Evolutionary conservation across 2,113 vertebrate species (phyloP).

Genomic region (Raphicerus campestris): DNA sequence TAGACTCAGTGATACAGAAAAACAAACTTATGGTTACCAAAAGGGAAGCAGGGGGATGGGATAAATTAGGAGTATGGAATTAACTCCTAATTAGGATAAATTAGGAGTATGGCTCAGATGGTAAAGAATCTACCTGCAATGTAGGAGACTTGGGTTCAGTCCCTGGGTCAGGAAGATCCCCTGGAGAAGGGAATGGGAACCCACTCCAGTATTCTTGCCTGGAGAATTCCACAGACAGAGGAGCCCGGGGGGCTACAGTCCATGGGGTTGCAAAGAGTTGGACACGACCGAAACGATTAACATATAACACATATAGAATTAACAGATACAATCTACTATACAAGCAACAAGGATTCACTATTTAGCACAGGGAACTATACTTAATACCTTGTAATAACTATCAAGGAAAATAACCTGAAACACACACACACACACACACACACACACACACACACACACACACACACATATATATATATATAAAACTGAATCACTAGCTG

Average conservation of each 20-base stretch:
- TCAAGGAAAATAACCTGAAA: neutral
- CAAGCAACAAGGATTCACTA: neutral
- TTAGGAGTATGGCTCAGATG: neutral
- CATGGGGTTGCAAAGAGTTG: neutral
- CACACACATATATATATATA: neutral
- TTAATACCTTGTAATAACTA: neutral
- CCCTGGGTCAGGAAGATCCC: neutral
- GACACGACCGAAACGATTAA: neutral
- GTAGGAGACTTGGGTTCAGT: neutral
- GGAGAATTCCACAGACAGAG: neutral
- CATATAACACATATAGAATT: neutral
- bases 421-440: too few relatives aligned
- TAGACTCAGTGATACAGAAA: neutral
- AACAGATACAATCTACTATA: neutral
- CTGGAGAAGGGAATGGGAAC: neutral
- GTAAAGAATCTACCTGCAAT: neutral
- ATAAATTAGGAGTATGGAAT: neutral
- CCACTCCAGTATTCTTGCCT: neutral
- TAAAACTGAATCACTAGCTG: neutral
- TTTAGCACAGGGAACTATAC: neutral
- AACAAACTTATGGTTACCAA: neutral
- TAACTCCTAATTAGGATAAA: neutral
- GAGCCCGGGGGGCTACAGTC: neutral
- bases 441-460: too few relatives aligned
- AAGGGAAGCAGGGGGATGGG: neutral